Evolutionary conservation across 2,888 invertebrate species (phyloP), one percentile per base, ranked within the genome.

Genomic region (Agrotis clavis): DNA sequence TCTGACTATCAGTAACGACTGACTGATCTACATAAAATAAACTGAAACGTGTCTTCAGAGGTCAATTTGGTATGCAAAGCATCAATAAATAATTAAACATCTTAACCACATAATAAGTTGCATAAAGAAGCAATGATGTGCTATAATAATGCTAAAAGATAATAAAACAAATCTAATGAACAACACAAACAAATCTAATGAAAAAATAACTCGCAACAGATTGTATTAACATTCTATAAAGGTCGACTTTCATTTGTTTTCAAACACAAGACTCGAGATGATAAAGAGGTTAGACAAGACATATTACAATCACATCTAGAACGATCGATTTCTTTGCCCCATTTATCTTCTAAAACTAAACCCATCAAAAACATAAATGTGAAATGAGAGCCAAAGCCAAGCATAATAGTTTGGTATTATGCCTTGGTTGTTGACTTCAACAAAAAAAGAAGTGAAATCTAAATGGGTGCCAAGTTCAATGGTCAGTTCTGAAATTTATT

Each of bases 241-340:
- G 67, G 35, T 41, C 5, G 6, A 25, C 14, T 50, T 18, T 41
- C n/a, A 19, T 70, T 57, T 45, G 19, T 48, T 41, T 25, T 67
- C 14, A 25, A 19, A 60, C 60, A 21, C 48, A 48, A 4, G 1
- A 19, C 11, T n/a, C 16, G 16, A 4, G 11, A 21, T 35, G 21
- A 53, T 21, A 14, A 19, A 47, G 30, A 18, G 18, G 9, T 18
- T 3, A n/a, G n/a, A 70, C 35, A 47, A 4, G 19, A 18, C 57
- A 57, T 60, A 45, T 51, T 47, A 16, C 16, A 35, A n/a, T 54
- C 30, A 21, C 30, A n/a, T 21, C 30, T 70, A 64, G 61, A 61
- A 19, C 41, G 53, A 71, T 77, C 66, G 13, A 19, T 47, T 50
- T 14, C 45, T 21, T 13, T n/a, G 59, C 59, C 35, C 48, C 50